Percentiles rank a stretch among this genome's conserved stretches.
Conservation (phyloP, 2,113 vertebrate species). For the Neofelis nebulosa region DNA sequence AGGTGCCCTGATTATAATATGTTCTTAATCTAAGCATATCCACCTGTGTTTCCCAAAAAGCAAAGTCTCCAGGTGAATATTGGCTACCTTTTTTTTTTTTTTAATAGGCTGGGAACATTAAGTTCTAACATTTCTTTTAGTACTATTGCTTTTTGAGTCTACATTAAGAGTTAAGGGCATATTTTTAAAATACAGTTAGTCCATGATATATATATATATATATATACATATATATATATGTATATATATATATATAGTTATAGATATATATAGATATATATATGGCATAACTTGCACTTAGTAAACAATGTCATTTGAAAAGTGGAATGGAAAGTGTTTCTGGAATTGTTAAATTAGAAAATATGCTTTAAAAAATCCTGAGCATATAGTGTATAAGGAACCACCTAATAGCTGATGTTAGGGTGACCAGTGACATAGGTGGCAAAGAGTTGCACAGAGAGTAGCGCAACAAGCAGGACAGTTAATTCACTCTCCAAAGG, state of each 20-base stretch:
- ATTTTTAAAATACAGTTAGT: not conserved
- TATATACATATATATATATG: not conserved
- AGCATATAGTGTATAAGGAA: not conserved
- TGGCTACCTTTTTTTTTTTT: not conserved
- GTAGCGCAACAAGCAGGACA: too few relatives aligned
- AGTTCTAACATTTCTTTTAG: not conserved
- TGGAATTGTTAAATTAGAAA: constrained; percentile 52
- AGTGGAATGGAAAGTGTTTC: constrained; percentile 25
- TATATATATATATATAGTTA: not conserved
- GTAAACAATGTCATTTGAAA: constrained; percentile 2
- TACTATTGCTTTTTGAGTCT: not conserved
- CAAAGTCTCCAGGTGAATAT: not conserved
- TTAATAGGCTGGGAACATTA: not conserved
- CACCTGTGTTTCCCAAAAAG: not conserved
- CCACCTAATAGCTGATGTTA: not conserved
- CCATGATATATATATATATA: not conserved
- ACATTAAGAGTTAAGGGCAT: not conserved
- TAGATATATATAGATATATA: not conserved
- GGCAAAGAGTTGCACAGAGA: too few relatives aligned
- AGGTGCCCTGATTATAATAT: not conserved
- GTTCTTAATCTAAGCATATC: not conserved
- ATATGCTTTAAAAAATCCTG: not conserved
- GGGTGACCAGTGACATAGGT: too few relatives aligned
- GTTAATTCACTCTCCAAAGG: too few relatives aligned
- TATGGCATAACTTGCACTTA: constrained; percentile 8